phyloP scores from a whole-genome alignment of 92 coral and sea anemone species.

The Epizoanthus scotinus region DNA sequence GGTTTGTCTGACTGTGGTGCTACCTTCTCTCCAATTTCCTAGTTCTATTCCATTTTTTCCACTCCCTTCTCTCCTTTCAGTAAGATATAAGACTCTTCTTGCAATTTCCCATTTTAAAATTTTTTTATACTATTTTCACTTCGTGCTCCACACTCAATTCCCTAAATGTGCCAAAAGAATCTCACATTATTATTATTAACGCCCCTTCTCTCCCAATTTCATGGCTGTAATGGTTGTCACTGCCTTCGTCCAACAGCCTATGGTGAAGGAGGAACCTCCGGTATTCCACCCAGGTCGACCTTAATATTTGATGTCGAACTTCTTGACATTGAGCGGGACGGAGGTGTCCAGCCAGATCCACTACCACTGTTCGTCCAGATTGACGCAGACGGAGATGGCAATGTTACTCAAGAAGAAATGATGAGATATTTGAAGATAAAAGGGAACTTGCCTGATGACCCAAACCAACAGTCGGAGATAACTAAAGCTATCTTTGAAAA shows the following conservation, averaged over 20 bases:
- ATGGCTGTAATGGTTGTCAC: too few relatives aligned
- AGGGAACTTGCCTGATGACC: slow-evolving; percentile 7
- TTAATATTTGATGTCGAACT: slow-evolving; percentile 39
- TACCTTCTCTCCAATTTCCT: too few relatives aligned
- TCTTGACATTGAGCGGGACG: slow-evolving; percentile 14
- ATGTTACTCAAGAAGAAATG: slow-evolving; percentile 23
- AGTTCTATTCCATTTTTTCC: too few relatives aligned
- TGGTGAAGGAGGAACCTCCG: slow-evolving; percentile 17
- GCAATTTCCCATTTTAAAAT: too few relatives aligned
- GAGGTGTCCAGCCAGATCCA: slow-evolving; percentile 29
- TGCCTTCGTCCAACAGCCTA: slow-evolving; percentile 6
- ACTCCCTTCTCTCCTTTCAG: too few relatives aligned
- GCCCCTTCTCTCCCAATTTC: too few relatives aligned
- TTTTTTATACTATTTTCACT: too few relatives aligned
- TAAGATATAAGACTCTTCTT: too few relatives aligned
- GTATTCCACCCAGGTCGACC: slow-evolving; percentile 36
- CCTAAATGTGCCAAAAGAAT: too few relatives aligned
- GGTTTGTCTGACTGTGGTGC: too few relatives aligned
- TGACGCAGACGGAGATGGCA: neutral
- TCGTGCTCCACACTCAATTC: too few relatives aligned
- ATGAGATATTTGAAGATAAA: slow-evolving; percentile 10
- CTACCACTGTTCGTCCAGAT: slow-evolving; percentile 30
- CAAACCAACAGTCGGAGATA: slow-evolving; percentile 8
- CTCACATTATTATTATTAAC: too few relatives aligned
- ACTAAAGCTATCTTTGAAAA: slow-evolving; percentile 20